Conservation (phyloP, 2,797 vertebrate genomes). For the Syngnathus rostellatus region DNA sequence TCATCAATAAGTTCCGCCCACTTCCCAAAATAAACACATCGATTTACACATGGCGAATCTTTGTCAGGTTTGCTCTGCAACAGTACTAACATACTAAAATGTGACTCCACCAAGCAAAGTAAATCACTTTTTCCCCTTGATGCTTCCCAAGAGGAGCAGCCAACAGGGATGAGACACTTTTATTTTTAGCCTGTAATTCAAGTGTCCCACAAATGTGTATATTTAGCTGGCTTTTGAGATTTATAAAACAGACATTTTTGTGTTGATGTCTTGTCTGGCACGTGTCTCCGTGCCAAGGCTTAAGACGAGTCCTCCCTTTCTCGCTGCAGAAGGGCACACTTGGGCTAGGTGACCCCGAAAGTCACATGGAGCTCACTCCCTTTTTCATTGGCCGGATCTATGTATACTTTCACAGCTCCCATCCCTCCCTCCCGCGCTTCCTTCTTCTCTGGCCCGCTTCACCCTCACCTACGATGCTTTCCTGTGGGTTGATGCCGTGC, state of each 20-base stretch:
- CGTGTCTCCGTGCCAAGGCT: not conserved
- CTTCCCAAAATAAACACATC: not conserved
- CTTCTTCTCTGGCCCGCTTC: not conserved
- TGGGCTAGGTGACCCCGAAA: conserved; percentile 2
- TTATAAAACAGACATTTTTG: conserved; percentile 1
- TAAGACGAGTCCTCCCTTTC: not conserved
- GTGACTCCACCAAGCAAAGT: conserved; percentile 2
- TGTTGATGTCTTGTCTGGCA: conserved; percentile 1
- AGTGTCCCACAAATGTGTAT: conserved; percentile 3
- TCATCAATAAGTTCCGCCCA: not conserved
- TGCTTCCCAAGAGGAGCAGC: not conserved
- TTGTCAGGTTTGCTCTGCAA: not conserved
- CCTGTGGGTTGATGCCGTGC: not conserved
- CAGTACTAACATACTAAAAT: not conserved
- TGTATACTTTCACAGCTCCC: not conserved
- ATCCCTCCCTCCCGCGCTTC: not conserved
- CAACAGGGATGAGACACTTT: conserved; percentile 1
- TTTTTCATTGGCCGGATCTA: not conserved
- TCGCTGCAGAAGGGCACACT: not conserved
- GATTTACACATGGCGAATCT: not conserved
- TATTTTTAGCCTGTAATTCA: conserved; percentile 6
- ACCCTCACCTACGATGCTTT: not conserved
- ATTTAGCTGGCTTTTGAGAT: conserved; percentile 4
- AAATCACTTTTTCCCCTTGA: conserved; percentile 1
- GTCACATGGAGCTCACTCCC: not conserved